A percentile compares a stretch with the other conserved stretches of the same genome.
Evolutionary conservation across 2,888 invertebrate species (phyloP).

Genomic region (Trissoscelio sp.): DNA sequence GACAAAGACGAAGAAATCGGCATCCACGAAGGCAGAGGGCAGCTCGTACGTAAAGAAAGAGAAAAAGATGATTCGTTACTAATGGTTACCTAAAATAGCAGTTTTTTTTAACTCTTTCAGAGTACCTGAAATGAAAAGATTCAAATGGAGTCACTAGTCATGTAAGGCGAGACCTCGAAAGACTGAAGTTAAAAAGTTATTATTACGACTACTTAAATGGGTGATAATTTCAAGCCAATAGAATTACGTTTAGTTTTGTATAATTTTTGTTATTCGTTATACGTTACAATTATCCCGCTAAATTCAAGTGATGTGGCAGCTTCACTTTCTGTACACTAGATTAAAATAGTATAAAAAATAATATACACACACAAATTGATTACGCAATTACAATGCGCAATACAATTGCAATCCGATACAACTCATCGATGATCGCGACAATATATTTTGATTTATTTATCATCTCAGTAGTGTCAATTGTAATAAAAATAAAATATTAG

Average conservation of each 20-base stretch:
- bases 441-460: conserved; percentile 25
- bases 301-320: conserved; percentile 38
- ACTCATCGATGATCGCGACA: conserved; percentile 1
- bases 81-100: conserved; percentile 10
- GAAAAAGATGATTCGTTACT: not conserved
- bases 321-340: conserved; percentile 45
- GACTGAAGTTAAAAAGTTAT: conserved; percentile 29
- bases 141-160: conserved; percentile 34
- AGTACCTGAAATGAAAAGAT: conserved; percentile 39
- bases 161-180: conserved; percentile 12
- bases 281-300: conserved; percentile 1
- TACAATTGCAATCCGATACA: conserved; percentile 40
- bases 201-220: not conserved
- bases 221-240: conserved; percentile 1
- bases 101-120: conserved; percentile 34
- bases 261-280: conserved; percentile 50
- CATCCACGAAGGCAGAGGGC: not conserved
- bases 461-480: conserved; percentile 11
- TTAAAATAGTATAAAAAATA: conserved; percentile 41
- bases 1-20: too few species aligned
- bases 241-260: conserved; percentile 22
- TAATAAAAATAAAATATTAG: conserved; percentile 18
- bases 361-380: not conserved
- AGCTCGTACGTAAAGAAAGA: conserved; percentile 37
- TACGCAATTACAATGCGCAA: conserved; percentile 25